These are phyloP conservation scores for Sapayoa aenigma DNA, from an alignment of 2,113 vertebrate genomes.

Conservation along the genomic window DNA sequence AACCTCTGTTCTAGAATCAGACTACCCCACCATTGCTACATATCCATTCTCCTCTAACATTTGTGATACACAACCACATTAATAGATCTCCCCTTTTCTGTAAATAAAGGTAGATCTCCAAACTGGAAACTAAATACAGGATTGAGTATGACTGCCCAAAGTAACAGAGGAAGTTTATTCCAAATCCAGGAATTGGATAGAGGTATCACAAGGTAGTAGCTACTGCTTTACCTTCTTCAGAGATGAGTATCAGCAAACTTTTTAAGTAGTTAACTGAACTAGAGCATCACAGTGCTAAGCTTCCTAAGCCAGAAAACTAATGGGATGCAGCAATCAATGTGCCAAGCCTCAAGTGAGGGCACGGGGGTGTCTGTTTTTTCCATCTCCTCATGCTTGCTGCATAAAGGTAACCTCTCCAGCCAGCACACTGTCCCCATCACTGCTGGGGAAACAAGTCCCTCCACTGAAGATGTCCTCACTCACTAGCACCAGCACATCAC, in stretches of 20 bases:
- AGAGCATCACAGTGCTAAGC: not conserved
- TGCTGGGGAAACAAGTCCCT: not conserved
- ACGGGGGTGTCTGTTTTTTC: not conserved
- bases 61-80: not conserved
- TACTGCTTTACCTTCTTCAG: not conserved
- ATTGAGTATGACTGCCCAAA: not conserved
- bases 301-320: not conserved
- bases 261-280: not conserved
- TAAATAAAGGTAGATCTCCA: not conserved
- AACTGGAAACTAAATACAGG: not conserved
- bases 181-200: not conserved
- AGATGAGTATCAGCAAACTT: not conserved
- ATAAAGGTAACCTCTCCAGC: not conserved
- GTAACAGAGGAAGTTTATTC: not conserved
- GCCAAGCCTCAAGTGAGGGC: not conserved
- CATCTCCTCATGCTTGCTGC: not conserved
- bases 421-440: not conserved
- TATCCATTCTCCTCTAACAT: not conserved
- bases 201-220: not conserved
- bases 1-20: not conserved
- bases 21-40: not conserved
- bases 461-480: not conserved
- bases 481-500: not conserved
- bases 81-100: not conserved
- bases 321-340: fast-evolving